Percentiles rank a stretch among this genome's conserved stretches.
Evolutionary conservation across 2,888 invertebrate genomes (phyloP).

Genomic region (Diarsia brunnea): DNA sequence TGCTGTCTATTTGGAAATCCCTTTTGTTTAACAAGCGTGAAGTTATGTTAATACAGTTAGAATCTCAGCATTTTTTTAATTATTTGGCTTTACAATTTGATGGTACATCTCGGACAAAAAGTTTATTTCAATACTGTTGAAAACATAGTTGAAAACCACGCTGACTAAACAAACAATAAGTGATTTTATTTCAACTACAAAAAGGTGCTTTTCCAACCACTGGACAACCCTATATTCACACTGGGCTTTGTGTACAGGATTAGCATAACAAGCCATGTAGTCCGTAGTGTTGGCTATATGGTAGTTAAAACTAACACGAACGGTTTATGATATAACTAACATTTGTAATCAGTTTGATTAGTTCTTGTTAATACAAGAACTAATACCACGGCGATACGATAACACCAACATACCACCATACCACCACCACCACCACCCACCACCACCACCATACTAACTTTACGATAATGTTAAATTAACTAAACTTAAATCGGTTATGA

Average conservation of each 20-base stretch:
- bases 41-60: neutral
- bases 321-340: conserved; percentile 11
- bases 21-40: neutral
- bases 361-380: too few relatives aligned
- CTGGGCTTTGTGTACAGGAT: conserved; percentile 36
- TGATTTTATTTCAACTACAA: neutral
- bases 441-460: too few relatives aligned
- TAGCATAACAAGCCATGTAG: conserved; percentile 56
- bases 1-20: too few relatives aligned
- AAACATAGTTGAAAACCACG: neutral
- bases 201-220: neutral
- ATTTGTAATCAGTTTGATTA: conserved; percentile 35
- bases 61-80: too few relatives aligned
- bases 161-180: neutral
- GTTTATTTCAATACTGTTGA: too few relatives aligned
- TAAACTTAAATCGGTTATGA: too few relatives aligned
- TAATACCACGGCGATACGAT: too few relatives aligned
- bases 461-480: too few relatives aligned
- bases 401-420: too few relatives aligned
- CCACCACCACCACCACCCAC: too few relatives aligned
- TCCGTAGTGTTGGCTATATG: conserved; percentile 27
- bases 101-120: neutral
- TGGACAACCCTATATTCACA: neutral
- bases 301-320: conserved; percentile 36
- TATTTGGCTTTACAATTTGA: neutral